Base-by-base conservation (phyloP, 2,888 invertebrate species). In the Drosophila mayaguana region DNA sequence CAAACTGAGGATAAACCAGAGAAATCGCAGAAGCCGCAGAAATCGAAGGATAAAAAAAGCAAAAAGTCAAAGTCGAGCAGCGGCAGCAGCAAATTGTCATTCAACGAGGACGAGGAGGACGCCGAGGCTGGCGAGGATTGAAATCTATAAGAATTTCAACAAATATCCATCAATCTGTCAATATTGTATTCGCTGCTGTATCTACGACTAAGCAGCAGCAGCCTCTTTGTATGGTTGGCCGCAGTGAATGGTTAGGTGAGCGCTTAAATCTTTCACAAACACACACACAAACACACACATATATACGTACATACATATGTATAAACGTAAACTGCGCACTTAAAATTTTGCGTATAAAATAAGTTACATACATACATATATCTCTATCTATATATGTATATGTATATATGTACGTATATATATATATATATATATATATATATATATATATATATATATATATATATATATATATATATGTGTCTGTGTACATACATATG, bases 41-140 rank as follows among this genome's bases (percentile, higher is more conserved):
- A 73, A 16, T 63, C 73, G 8, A 42, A 42, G 14, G 68, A 75
- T 54, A 83, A 80, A 48, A 75, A 78, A 48, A 73, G 61, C n/a
- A 90, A 90, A 45, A 93, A 92, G 79, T 32, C 80, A 34, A 72
- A 48, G n/a, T 7, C 9, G 18, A 48, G 50, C 53, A 61, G n/a
- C n/a, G n/a, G 62, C 60, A 68, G 59, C 53, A 83, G 63, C 54
- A 91, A 94, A 64, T 89, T 94, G 57, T 94, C 94, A 3, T 94
- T 94, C 83, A 92, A 93, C 72, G 93, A 93, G 64, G 93, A 93
- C 79, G 92, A 93, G 43, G 94, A 94, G 70, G 93, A 92, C 59
- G 85, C 84, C 43, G 83, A 90, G 62, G 75, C 65, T 46, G 78
- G 34, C 61, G 64, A 76, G 72, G 76, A 88, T 71, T 88, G 54